Base-by-base conservation (phyloP, 2,888 invertebrate genomes). In the Sminthurides aquaticus region DNA sequence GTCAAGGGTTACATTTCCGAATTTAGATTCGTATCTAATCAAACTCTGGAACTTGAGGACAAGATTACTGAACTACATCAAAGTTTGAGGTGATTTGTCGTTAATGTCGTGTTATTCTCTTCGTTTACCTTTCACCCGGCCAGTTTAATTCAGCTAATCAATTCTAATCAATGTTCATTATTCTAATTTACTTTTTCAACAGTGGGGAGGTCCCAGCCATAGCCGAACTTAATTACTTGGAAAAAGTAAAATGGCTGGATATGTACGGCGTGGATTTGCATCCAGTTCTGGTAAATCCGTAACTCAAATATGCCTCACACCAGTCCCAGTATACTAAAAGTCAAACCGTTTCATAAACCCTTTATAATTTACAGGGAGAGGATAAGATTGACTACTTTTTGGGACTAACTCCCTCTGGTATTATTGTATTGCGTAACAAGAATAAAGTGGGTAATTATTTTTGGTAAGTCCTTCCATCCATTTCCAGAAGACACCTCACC, bases 251-350 rank as follows among this genome's bases (percentile, higher is more conserved):
- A 84, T 96, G 96, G 96, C 84, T 96, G 77, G 96, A 97, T 79
- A 93, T 96, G 91, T 97, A 96, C 78, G 97, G 97, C 60, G 95
- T 96, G 58, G 96, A 97, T 82, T 84, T 96, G 75, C 96, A 97
- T 82, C 94, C 94, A 60, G 96, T 96, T 68, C 81, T 94, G 86
- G 94, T 94, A 82, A 84, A 85, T 61, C 11, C 25, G 15, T 26
- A 24, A n/a, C n/a, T n/a, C n/a, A n/a, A n/a, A 22, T 27, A 27
- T 57, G 22, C 24, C 18, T 55, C 8, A 8, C 2, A 3, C 18
- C 26, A 22, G 18, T 55, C 26, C n/a, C 15, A 55, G 25, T 22
- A 52, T n/a, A 54, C 54, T 2, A 54, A 20, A 54, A 54, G 3
- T 54, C 15, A 54, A 54, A 24, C 1, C 15, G 8, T 2, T 24